Percentiles rank a stretch among this genome's conserved stretches.
These are phyloP conservation scores for Dolichoris vasculosae DNA, from an alignment of 1,140 invertebrate species.

Conservation along the genomic window DNA sequence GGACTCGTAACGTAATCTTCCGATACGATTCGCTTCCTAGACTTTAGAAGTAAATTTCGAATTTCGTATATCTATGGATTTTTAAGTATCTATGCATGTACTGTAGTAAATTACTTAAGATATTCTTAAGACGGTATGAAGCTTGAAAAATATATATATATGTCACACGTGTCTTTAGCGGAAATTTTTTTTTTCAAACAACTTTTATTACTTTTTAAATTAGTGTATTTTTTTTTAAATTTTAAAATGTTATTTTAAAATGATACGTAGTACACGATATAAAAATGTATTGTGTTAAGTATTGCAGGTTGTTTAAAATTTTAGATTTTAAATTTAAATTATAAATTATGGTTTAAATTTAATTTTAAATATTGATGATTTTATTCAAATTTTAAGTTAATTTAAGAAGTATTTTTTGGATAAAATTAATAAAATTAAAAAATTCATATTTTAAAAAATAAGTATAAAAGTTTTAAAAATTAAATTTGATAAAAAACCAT, in stretches of 20 bases:
- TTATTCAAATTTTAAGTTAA: too few relatives aligned
- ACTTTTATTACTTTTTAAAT: background rate
- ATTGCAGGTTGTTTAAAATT: too few relatives aligned
- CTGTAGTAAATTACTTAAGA: background rate
- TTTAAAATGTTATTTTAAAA: background rate
- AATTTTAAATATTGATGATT: background rate
- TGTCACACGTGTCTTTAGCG: background rate
- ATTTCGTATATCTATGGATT: background rate
- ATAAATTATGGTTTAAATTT: too few relatives aligned
- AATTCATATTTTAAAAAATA: too few relatives aligned
- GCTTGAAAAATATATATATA: background rate
- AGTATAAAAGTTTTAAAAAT: too few relatives aligned
- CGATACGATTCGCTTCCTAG: background rate
- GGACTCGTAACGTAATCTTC: background rate
- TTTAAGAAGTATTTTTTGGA: too few relatives aligned
- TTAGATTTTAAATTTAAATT: background rate
- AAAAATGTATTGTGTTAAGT: too few relatives aligned
- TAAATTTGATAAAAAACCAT: too few relatives aligned
- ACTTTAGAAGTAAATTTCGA: conserved; percentile 30
- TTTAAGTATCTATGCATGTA: background rate
- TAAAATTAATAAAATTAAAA: too few relatives aligned
- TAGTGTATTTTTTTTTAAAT: background rate
- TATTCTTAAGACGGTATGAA: background rate
- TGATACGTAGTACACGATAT: background rate
- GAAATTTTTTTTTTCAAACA: background rate